Evolutionary conservation across 1,140 invertebrate genomes (phyloP).

Genomic region (Laupala kohalensis): DNA sequence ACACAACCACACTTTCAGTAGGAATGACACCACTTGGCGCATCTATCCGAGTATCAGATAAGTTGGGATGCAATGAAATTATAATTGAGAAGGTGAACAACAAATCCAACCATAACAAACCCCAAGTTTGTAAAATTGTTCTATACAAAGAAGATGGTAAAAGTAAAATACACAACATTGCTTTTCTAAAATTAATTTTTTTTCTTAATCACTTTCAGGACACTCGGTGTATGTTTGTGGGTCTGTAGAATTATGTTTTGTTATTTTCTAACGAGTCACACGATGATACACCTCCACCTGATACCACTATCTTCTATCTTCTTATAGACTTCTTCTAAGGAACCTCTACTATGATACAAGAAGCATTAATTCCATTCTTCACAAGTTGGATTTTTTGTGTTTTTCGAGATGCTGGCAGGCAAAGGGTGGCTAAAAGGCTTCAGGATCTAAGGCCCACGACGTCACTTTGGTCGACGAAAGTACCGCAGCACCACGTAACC

Average conservation of each 20-base stretch:
- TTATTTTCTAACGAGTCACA: background rate
- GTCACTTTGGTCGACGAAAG: constrained; percentile 49
- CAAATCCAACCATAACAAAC: constrained; percentile 4
- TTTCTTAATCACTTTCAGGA: background rate
- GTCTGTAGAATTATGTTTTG: too few relatives aligned
- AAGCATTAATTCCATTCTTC: constrained; percentile 5
- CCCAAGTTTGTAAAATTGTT: background rate
- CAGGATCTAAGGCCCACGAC: background rate
- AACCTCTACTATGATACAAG: background rate
- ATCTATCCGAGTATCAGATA: background rate
- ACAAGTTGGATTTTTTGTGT: background rate
- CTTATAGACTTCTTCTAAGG: background rate
- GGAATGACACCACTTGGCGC: constrained; percentile 8
- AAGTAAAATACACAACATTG: background rate
- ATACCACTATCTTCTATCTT: background rate
- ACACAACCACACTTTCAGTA: constrained; percentile 4
- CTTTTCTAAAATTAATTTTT: background rate
- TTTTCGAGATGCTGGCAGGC: constrained; percentile 1
- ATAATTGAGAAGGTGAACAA: constrained; percentile 1
- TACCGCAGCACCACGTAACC: constrained; percentile 65
- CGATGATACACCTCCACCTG: background rate
- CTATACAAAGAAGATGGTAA: background rate
- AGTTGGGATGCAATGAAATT: background rate
- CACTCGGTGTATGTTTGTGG: background rate
- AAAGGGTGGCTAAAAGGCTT: background rate